phyloP scores from a whole-genome alignment of 23 tunicate species.

The Aplidium turbinatum region DNA sequence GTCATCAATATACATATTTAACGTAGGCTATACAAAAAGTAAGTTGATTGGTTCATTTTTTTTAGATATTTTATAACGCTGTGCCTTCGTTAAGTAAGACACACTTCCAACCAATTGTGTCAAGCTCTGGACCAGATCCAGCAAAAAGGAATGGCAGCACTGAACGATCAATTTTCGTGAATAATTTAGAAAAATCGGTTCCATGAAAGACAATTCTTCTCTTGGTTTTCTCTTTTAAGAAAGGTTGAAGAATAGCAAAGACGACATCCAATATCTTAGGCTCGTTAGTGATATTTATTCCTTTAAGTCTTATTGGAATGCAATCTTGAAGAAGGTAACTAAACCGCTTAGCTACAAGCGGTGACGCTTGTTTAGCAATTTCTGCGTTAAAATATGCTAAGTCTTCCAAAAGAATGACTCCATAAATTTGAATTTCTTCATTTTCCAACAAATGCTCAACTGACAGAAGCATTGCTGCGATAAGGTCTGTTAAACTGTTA shows the following conservation, averaged over 20 bases:
- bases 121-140: conserved; percentile 63
- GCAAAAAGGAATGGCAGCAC: conserved; percentile 50
- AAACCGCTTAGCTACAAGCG: conserved; percentile 52
- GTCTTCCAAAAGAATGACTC: conserved; percentile 55
- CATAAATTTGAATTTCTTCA: conserved; percentile 72
- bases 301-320: conserved; percentile 63
- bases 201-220: conserved; percentile 56
- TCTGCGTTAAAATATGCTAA: conserved; percentile 36
- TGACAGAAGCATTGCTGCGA: conserved; percentile 41
- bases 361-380: conserved; percentile 55
- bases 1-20: too few species aligned
- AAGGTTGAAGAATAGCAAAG: conserved; percentile 59
- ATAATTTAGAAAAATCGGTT: conserved; percentile 35
- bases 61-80: conserved; percentile 24
- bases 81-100: conserved; percentile 36
- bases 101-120: conserved; percentile 46
- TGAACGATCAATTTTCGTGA: conserved; percentile 36
- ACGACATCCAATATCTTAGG: conserved; percentile 59
- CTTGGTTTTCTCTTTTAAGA: conserved; percentile 49
- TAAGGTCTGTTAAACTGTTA: conserved; percentile 37
- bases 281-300: conserved; percentile 60
- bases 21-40: too few species aligned
- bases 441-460: conserved; percentile 51
- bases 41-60: too few species aligned
- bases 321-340: conserved; percentile 53